These are phyloP conservation scores for Drosophila neonasuta DNA, from an alignment of 2,888 invertebrate species.

Conservation along the genomic window DNA sequence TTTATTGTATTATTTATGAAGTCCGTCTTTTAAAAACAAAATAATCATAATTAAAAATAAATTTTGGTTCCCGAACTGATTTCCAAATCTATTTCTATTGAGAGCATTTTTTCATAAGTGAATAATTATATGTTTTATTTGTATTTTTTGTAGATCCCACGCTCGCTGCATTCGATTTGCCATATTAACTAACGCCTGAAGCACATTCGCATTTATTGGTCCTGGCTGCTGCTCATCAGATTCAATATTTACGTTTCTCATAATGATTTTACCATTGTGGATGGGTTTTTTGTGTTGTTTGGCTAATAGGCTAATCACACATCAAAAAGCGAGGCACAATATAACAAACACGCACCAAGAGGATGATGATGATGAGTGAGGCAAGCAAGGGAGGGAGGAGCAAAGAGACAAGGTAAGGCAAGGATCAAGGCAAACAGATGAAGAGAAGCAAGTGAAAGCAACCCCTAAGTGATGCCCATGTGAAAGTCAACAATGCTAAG, in stretches of 20 bases:
- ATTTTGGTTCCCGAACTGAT: too few relatives aligned
- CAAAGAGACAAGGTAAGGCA: slow-evolving; percentile 1
- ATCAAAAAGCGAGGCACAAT: slow-evolving; percentile 65
- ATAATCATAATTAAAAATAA: too few relatives aligned
- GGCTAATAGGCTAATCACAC: slow-evolving; percentile 79
- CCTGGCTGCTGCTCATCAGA: slow-evolving; percentile 57
- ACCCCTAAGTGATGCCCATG: slow-evolving; percentile 76
- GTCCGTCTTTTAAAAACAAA: too few relatives aligned
- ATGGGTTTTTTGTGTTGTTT: slow-evolving; percentile 58
- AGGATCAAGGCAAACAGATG: slow-evolving; percentile 39
- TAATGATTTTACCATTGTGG: slow-evolving; percentile 52
- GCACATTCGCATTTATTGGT: slow-evolving; percentile 60
- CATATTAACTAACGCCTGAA: slow-evolving; percentile 59
- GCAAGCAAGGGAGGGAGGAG: slow-evolving; percentile 14
- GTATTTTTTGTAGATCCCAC: slow-evolving; percentile 55
- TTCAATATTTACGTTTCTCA: slow-evolving; percentile 77
- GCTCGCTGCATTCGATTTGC: slow-evolving; percentile 39
- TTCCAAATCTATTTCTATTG: too few relatives aligned
- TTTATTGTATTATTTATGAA: too few relatives aligned
- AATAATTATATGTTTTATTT: too few relatives aligned
- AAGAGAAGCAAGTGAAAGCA: slow-evolving; percentile 27
- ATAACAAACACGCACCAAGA: slow-evolving; percentile 50
- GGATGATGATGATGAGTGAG: slow-evolving; percentile 13
- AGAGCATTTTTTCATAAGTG: too few relatives aligned
- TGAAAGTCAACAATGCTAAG: slow-evolving; percentile 81